Base-by-base conservation (phyloP, 1,140 invertebrate species). In the Ceratoteleas bidentatus region DNA sequence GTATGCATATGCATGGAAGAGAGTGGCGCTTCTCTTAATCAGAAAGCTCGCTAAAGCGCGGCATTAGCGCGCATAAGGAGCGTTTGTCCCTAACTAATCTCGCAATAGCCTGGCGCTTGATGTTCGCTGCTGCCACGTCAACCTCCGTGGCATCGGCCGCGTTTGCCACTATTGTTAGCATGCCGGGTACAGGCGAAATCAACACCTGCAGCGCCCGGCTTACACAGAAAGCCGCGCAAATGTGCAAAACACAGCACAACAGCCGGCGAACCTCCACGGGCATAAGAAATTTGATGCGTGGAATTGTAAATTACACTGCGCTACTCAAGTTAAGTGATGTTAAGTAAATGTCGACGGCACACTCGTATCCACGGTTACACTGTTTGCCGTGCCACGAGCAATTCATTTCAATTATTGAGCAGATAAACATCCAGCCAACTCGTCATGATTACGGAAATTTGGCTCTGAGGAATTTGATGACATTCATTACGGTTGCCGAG, bases 61-160 rank as follows among this genome's bases (percentile, higher is more conserved):
- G n/a, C n/a, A n/a, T n/a, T n/a, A n/a, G n/a, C n/a, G n/a, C n/a
- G n/a, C n/a, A 50, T 65, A 65, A 75, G 61, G 56, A 65, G 43
- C 53, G 72, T 65, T 75, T 75, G 72, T 74, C 52, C 52, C 53
- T 49, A 65, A 64, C 43, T 38, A 65, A 74, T 45, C 61, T 74
- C 24, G 38, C 57, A 56, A 56, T 54, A 32, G 57, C 50, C n/a
- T n/a, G 33, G 8, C 36, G 49, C n/a, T 56, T 73, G 58, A 73
- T 62, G 56, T 56, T 38, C 50, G 32, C 10, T 15, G 66, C 15
- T 52, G 33, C 36, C n/a, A 54, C 60, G 52, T 74, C 70, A 74
- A 47, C 70, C 14, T 74, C 40, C 45, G 52, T 64, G 60, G 60
- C 58, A 64, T 64, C 47, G 32, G 50, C 13, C 11, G 70, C 56